Evolutionary conservation across 2,797 vertebrate species (phyloP).

Genomic region (Sebastiscus albofasciatus): DNA sequence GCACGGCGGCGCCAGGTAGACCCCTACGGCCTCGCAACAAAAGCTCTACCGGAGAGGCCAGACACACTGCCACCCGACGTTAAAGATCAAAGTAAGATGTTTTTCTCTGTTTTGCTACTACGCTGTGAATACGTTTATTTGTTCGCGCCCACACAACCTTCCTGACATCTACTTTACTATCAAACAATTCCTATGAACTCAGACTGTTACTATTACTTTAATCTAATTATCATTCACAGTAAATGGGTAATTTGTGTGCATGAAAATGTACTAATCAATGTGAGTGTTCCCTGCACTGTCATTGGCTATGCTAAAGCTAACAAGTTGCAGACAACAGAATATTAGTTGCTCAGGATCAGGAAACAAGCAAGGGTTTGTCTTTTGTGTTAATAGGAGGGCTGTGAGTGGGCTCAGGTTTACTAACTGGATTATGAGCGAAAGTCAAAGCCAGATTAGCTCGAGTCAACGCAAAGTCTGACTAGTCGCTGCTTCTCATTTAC

Average conservation of each 20-base stretch:
- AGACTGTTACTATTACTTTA: not conserved
- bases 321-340: not conserved
- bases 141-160: not conserved
- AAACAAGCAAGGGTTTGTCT: not conserved
- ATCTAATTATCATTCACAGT: not conserved
- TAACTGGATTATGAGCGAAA: constrained; percentile 7
- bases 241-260: not conserved
- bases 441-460: not conserved
- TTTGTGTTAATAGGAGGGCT: not conserved
- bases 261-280: not conserved
- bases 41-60: too few relatives aligned
- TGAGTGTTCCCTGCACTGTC: not conserved
- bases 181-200: not conserved
- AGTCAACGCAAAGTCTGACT: not conserved
- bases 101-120: not conserved
- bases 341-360: not conserved
- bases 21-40: too few relatives aligned
- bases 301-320: not conserved
- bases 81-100: not conserved
- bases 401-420: not conserved
- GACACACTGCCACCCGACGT: too few relatives aligned
- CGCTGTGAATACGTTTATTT: not conserved
- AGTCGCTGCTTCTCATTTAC: not conserved
- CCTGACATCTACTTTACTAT: not conserved
- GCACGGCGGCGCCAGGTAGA: too few relatives aligned